Base-by-base conservation (phyloP, 2,797 vertebrate genomes). In the Etheostoma nigrum region DNA sequence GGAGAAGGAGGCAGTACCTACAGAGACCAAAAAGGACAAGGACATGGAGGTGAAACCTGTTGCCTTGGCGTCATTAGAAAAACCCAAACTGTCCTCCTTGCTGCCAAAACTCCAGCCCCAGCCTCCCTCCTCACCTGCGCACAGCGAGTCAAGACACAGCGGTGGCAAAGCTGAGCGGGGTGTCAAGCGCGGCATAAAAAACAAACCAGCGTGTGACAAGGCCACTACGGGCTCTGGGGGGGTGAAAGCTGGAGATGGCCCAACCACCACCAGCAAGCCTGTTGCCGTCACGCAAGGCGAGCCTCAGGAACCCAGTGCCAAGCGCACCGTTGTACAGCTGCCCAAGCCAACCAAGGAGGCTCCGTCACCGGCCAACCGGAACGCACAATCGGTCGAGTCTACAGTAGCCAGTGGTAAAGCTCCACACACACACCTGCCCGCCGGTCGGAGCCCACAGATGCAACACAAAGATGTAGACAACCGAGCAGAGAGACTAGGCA, bases 131-230 rank as follows among this genome's bases (percentile, higher is more conserved):
- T 82, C 88, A 47, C 61, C 90, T 67, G 55, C 69, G 23, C 45
- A 83, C 27, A 57, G 86, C 1, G 97, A 97, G 52, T 87, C 62
- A 0, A 93, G 85, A 11, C 94, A 92, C 33, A 49, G 68, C 45
- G 30, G 78, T 21, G 84, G 89, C 58, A 97, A 96, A 78, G 88
- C 94, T 0, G 97, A 98, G 58, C 93, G 94, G 0, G 88, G 89
- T 0, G 42, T 86, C 18, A 96, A 95, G 69, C 93, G 94, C 60
- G 93, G 94, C 75, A 94, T 95, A 67, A 96, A 96, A 87, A 97
- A 95, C 87, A 96, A 96, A 42, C 84, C 90, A 25, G 83, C 88
- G 0, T 71, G 69, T 5, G 91, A 90, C 57, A 79, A 88, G 66
- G 62, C 76, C 57, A 2, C 89, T 25, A 44, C 14, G 0, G 83